These are phyloP conservation scores for Papilio gigon DNA, from an alignment of 2,888 invertebrate species.

Conservation along the genomic window DNA sequence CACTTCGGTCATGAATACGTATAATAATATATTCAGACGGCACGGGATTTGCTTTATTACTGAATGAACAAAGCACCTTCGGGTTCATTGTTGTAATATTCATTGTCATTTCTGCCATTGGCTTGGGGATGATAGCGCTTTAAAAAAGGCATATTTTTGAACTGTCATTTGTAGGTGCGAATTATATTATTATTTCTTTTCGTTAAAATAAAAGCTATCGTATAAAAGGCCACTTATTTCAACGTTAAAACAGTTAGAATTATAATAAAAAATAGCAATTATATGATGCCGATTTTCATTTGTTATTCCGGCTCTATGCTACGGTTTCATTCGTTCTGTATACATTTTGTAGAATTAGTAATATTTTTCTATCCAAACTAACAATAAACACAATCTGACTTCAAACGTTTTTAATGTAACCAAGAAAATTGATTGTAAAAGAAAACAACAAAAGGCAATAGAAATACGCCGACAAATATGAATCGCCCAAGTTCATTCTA, in stretches of 20 bases:
- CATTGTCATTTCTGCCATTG: slow-evolving; percentile 35
- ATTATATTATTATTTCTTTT: neutral
- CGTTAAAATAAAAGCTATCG: neutral
- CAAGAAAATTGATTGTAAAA: neutral
- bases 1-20: slow-evolving; percentile 22
- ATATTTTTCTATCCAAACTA: neutral
- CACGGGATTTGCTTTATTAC: slow-evolving; percentile 34
- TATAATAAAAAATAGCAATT: neutral
- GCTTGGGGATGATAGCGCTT: slow-evolving; percentile 20
- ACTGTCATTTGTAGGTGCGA: slow-evolving; percentile 21
- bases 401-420: slow-evolving; percentile 2
- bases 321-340: no score
- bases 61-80: slow-evolving; percentile 38
- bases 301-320: no score
- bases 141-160: slow-evolving; percentile 24
- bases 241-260: neutral
- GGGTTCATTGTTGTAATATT: slow-evolving; percentile 38
- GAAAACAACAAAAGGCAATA: slow-evolving; percentile 23
- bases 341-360: neutral
- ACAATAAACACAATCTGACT: neutral
- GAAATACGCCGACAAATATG: neutral
- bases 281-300: no score
- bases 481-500: slow-evolving; percentile 4
- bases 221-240: neutral
- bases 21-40: slow-evolving; percentile 36